Evolutionary conservation across 2,797 vertebrate genomes (phyloP), one percentile per base, ranked within the genome.

Genomic region (Fistularia commersonii): DNA sequence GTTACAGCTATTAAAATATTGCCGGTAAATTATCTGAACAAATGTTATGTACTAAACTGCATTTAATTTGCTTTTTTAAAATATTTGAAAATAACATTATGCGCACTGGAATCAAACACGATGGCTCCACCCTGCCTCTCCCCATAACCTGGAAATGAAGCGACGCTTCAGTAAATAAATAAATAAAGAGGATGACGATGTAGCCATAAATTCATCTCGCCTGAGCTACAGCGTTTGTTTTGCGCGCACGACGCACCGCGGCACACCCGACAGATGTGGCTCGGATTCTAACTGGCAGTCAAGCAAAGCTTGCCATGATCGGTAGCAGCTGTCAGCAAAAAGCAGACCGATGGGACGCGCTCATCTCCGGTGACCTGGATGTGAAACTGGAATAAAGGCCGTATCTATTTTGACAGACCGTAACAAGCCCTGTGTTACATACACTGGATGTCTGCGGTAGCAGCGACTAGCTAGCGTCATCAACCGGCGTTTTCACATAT

Each of bases 91-190:
- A 23, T 23, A 23, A 2, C 4, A 23, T 23, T 23, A 2, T 23
- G 23, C 23, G 23, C 23, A 23, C 23, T 23, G 23, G 23, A 23
- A 23, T 23, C 23, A 23, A 23, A 23, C 23, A 23, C 23, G 12
- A 7, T 45, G 52, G 58, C 68, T 74, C 79, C 82, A 83, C 80
- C 80, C 42, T 41, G 23, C 23, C 23, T 23, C 23, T 23, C 23
- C 23, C 53, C 49, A 14, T 69, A 84, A 85, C 80, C 81, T 84
- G 85, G 81, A 87, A 81, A 81, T 71, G 69, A 73, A 81, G 74
- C 69, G 32, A 39, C 61, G 51, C 49, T 51, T 44, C 54, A 60
- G 57, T 56, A 56, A 73, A 71, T 69, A 66, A 61, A 69, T 51
- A 41, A 69, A 48, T 23, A 23, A 23, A 23, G 23, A 23, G 23